Conservation (phyloP, 2,888 invertebrate genomes). For the Macroteleia sp. region DNA sequence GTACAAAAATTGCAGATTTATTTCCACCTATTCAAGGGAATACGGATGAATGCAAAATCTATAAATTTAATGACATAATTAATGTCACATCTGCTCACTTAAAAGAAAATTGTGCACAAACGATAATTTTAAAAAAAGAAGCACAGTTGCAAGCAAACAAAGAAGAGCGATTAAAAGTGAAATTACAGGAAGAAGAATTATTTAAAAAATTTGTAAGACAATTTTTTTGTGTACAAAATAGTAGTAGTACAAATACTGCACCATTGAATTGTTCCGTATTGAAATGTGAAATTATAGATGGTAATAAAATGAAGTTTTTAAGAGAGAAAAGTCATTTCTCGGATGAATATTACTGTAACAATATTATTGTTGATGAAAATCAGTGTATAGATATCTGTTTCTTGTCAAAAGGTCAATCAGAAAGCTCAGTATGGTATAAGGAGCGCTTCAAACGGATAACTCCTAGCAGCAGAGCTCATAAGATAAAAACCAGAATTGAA, state of each 20-base stretch:
- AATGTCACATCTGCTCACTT: too few relatives aligned
- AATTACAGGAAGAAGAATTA: background rate
- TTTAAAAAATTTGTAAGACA: background rate
- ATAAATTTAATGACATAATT: too few relatives aligned
- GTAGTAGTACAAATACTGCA: too few relatives aligned
- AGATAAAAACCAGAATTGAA: constrained; percentile 11
- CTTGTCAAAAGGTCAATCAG: constrained; percentile 30
- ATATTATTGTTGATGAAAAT: constrained; percentile 12
- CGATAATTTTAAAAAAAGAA: too few relatives aligned
- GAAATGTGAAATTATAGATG: background rate
- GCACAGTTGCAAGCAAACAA: too few relatives aligned
- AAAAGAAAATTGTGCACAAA: too few relatives aligned
- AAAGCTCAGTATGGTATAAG: constrained; percentile 24
- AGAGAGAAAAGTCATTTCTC: background rate
- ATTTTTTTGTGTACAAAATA: background rate
- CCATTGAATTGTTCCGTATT: too few relatives aligned
- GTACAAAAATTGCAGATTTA: too few relatives aligned
- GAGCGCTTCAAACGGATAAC: constrained; percentile 27
- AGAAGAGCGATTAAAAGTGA: background rate
- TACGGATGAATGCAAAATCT: too few relatives aligned
- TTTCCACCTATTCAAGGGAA: too few relatives aligned
- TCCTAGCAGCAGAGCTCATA: constrained; percentile 21
- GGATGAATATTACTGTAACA: too few relatives aligned
- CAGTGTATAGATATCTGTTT: constrained; percentile 28
- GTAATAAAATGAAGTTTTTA: background rate